Conservation (phyloP, 2,113 vertebrate species). For the Misgurnus mizolepis region DNA sequence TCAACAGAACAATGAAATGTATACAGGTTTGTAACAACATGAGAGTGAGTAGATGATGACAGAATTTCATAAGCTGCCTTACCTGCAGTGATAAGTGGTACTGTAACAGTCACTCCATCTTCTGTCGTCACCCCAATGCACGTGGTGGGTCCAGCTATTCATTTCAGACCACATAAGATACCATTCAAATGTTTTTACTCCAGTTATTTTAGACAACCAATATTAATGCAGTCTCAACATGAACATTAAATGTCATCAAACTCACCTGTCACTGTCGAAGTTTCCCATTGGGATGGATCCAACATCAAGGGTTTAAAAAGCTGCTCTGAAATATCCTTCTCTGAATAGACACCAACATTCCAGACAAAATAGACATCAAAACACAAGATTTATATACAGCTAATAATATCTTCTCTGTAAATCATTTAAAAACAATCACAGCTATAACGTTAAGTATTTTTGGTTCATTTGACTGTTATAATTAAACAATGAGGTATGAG, state of each 20-base stretch:
- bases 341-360: neutral
- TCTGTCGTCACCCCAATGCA: neutral
- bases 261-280: neutral
- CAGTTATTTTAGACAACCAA: neutral
- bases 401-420: neutral
- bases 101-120: slow-evolving; percentile 8
- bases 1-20: no score
- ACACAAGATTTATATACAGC: neutral
- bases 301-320: slow-evolving; percentile 24
- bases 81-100: slow-evolving; percentile 30
- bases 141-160: neutral
- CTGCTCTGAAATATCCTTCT: slow-evolving; percentile 26
- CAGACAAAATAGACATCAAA: neutral
- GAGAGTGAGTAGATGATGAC: no score
- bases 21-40: no score
- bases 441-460: no score
- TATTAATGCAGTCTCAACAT: neutral
- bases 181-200: neutral
- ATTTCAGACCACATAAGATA: neutral
- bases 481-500: no score
- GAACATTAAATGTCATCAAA: neutral
- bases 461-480: no score
- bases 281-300: slow-evolving; percentile 5
- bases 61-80: neutral
- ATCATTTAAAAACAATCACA: neutral